Base-by-base conservation (phyloP, 2,888 invertebrate species). In the Drosophila birchii region DNA sequence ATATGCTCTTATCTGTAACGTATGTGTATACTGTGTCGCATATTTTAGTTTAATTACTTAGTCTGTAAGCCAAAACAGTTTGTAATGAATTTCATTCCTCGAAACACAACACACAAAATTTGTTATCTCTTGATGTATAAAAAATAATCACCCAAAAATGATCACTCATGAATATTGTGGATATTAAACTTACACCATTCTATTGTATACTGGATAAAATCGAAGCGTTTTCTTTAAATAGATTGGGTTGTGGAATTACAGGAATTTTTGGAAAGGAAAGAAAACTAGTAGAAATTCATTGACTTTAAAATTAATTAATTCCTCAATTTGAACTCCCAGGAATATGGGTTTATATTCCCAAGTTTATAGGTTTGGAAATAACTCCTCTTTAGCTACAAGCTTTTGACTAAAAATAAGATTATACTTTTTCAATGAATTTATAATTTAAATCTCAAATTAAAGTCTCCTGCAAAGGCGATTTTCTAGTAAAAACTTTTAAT, bases 111-210 rank as follows among this genome's bases (percentile, higher is more conserved):
- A 34, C 62, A 61, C 38, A 59, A 56, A 43, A 34, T 55, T 66
- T 64, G 60, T 70, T 70, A 57, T 64, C 58, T 43, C 68, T 78
- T 77, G 61, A 66, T 78, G 58, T 73, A 73, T 58, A 54, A 54
- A 54, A 23, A 76, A 39, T 45, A 58, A 58, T 68, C 75, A 29
- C 54, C 23, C 39, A 34, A 60, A 56, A 55, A 55, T 36, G 44
- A 77, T 60, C 74, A 78, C 78, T 78, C 76, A 78, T 78, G 78
- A 77, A 77, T 78, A 78, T 78, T 76, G 76, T 77, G 76, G 74
- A 76, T 76, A 76, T 77, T 77, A 76, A 70, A 75, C 62, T 57
- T 43, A 72, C 75, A 72, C 66, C 68, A 70, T 68, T 70, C 71
- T 58, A 70, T 49, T 57, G 45, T 68, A 45, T 26, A 68, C 36